Evolutionary conservation across 2,888 invertebrate species (phyloP).

Genomic region (Ornithoptera priamus): DNA sequence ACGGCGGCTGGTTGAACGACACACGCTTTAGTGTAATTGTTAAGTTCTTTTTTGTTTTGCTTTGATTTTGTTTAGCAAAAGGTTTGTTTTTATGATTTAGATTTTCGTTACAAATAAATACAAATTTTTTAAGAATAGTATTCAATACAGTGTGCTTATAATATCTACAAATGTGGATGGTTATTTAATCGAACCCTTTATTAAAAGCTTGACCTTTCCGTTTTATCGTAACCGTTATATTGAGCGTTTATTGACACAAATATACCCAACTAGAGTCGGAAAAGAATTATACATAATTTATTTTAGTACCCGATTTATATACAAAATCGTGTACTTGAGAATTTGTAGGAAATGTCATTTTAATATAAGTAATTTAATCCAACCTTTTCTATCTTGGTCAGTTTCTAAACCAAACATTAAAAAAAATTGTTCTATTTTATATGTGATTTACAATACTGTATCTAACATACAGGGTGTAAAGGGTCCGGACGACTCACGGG

Average conservation of each 20-base stretch:
- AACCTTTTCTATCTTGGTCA: too few species aligned
- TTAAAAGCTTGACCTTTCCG: slow-evolving; percentile 49
- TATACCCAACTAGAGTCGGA: slow-evolving; percentile 49
- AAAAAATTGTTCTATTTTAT: too few species aligned
- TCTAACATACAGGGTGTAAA: too few species aligned
- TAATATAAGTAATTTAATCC: slow-evolving; percentile 6
- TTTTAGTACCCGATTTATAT: slow-evolving; percentile 56
- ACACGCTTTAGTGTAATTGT: too few species aligned
- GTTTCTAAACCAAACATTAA: too few species aligned
- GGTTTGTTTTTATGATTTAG: too few species aligned
- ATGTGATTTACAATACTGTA: too few species aligned
- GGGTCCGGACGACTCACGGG: too few species aligned
- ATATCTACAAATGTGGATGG: neutral
- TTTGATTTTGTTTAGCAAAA: too few species aligned
- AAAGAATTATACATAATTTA: slow-evolving; percentile 63
- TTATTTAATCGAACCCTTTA: slow-evolving; percentile 33
- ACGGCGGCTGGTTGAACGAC: too few species aligned
- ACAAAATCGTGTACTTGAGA: slow-evolving; percentile 41
- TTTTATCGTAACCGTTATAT: slow-evolving; percentile 49
- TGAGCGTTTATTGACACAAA: slow-evolving; percentile 55
- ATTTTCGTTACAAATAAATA: too few species aligned
- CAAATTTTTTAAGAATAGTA: neutral
- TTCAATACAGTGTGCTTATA: neutral
- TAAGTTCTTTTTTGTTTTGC: too few species aligned
- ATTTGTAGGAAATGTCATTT: slow-evolving; percentile 29